phyloP scores from a whole-genome alignment of 2,888 invertebrate genomes.

The Lypha dubia region DNA sequence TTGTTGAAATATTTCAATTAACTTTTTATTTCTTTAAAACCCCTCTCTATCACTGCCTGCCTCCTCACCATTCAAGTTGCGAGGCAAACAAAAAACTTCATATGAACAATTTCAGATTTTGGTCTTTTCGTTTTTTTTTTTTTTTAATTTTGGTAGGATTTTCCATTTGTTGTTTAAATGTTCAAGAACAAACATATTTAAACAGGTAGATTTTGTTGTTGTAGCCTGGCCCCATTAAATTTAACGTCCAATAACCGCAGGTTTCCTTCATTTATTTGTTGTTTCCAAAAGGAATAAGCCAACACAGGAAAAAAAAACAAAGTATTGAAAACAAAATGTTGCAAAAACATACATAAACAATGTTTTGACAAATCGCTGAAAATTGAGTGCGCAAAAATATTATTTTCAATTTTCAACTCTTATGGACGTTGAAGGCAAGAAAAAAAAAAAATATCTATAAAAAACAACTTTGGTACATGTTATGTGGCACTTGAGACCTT shows the following conservation, averaged over 20 bases:
- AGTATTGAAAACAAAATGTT: background rate
- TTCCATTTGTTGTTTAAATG: constrained; percentile 47
- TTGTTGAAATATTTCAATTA: constrained; percentile 83
- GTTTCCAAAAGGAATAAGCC: constrained; percentile 35
- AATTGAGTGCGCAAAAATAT: constrained; percentile 83
- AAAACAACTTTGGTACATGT: constrained; percentile 32
- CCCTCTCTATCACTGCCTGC: background rate
- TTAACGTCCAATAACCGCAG: constrained; percentile 62
- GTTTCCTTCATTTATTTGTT: constrained; percentile 52
- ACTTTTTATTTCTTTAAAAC: constrained; percentile 73
- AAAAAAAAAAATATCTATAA: background rate
- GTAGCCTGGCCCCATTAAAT: constrained; percentile 54
- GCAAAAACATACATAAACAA: constrained; percentile 78
- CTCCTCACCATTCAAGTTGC: background rate
- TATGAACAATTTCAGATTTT: constrained; percentile 36
- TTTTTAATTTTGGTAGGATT: constrained; percentile 20
- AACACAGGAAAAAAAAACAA: constrained; percentile 27
- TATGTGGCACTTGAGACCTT: constrained; percentile 49
- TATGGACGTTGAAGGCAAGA: background rate
- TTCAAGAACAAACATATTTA: constrained; percentile 55
- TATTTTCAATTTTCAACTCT: constrained; percentile 81
- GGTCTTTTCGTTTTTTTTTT: background rate
- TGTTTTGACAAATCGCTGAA: constrained; percentile 83
- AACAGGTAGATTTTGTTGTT: constrained; percentile 61
- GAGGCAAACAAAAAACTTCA: constrained; percentile 36